phyloP scores from a whole-genome alignment of 1,140 invertebrate genomes.

The Cheumatopsyche charites region DNA sequence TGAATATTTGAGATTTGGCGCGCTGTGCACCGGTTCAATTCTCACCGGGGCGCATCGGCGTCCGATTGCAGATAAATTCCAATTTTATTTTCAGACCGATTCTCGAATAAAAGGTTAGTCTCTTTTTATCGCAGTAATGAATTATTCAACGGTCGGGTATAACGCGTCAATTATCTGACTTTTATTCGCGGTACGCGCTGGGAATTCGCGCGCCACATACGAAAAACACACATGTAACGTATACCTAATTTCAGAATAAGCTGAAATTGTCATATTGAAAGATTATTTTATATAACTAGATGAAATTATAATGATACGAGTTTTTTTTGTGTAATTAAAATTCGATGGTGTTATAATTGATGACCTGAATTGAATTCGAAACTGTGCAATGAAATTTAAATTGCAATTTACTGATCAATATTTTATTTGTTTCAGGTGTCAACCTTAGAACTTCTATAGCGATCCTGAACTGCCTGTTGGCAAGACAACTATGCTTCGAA shows the following conservation, averaged over 20 bases:
- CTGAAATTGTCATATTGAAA: too few species aligned
- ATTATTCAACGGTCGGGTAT: conserved; percentile 18
- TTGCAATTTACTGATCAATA: conserved; percentile 13
- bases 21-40: neutral
- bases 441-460: conserved; percentile 75
- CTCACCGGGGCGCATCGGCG: neutral
- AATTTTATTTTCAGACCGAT: conserved; percentile 3
- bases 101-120: conserved; percentile 12
- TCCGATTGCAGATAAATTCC: conserved; percentile 17
- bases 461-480: conserved; percentile 83
- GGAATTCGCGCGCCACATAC: too few species aligned
- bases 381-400: too few species aligned
- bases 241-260: too few species aligned
- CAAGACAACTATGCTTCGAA: conserved; percentile 83
- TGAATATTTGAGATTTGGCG: conserved; percentile 13
- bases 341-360: too few species aligned
- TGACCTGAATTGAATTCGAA: too few species aligned
- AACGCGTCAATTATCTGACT: conserved; percentile 20
- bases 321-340: too few species aligned
- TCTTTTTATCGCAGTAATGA: conserved; percentile 3
- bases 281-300: too few species aligned
- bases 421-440: conserved; percentile 66
- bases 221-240: too few species aligned
- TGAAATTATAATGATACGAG: too few species aligned
- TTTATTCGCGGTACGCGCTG: neutral